Percentiles rank a stretch among this genome's conserved stretches.
Conservation (phyloP, 2,888 invertebrate species). For the Pelosia muscerda region DNA sequence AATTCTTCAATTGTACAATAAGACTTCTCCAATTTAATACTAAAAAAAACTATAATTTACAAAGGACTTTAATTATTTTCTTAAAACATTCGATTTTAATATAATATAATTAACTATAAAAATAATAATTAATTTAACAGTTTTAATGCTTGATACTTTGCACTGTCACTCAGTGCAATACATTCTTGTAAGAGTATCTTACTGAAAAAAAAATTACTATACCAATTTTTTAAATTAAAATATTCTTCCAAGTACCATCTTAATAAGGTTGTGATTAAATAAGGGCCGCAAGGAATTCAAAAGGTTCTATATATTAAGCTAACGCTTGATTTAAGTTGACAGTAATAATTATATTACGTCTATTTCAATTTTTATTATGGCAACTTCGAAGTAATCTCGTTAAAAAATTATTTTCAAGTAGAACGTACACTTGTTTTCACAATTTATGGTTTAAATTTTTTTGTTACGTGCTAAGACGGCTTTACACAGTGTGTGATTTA, state of each 20-base stretch:
- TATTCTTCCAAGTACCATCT: not conserved
- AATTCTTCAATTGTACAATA: too few relatives aligned
- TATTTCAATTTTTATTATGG: conserved; percentile 23
- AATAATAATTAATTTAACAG: too few relatives aligned
- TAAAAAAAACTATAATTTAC: too few relatives aligned
- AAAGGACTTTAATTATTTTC: too few relatives aligned
- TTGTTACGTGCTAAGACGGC: not conserved
- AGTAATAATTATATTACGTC: conserved; percentile 29
- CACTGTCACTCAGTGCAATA: too few relatives aligned
- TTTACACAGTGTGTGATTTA: not conserved
- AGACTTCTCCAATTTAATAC: too few relatives aligned
- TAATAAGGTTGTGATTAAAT: conserved; percentile 15
- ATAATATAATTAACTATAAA: too few relatives aligned
- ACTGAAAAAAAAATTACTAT: too few relatives aligned
- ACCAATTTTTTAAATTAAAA: not conserved
- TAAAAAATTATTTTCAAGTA: conserved; percentile 29
- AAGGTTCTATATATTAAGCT: not conserved
- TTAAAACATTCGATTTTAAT: too few relatives aligned
- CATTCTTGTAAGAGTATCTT: too few relatives aligned
- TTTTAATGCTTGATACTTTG: too few relatives aligned
- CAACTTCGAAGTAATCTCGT: conserved; percentile 41
- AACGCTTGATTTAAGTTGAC: conserved; percentile 36
- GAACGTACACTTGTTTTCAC: not conserved
- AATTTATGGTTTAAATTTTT: not conserved
- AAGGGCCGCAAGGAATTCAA: conserved; percentile 8